Evolutionary conservation across 2,797 vertebrate genomes (phyloP).

Genomic region (Lithobates pipiens): DNA sequence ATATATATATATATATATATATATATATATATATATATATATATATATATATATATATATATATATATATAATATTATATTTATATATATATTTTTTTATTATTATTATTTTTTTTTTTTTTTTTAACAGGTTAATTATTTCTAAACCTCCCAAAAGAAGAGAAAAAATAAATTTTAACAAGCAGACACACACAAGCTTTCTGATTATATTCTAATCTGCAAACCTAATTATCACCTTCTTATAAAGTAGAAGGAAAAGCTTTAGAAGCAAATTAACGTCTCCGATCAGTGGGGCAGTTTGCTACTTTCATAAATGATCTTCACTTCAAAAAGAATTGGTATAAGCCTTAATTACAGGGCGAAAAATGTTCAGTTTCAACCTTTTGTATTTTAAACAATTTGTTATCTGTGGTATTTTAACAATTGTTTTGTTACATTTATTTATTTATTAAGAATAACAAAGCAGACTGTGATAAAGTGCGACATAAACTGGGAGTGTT

Average conservation of each 20-base stretch:
- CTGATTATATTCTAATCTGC: slow-evolving; percentile 95
- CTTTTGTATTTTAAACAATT: too few species aligned
- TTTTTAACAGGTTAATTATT: slow-evolving; percentile 76
- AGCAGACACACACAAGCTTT: slow-evolving; percentile 80
- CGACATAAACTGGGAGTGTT: too few species aligned
- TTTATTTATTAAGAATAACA: too few species aligned
- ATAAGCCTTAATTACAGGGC: slow-evolving; percentile 65
- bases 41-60: too few species aligned
- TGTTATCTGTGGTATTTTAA: neutral
- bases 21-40: too few species aligned
- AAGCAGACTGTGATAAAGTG: too few species aligned
- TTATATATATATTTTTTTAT: too few species aligned
- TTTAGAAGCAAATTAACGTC: slow-evolving; percentile 96
- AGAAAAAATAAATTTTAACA: slow-evolving; percentile 84
- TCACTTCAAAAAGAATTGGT: slow-evolving; percentile 88
- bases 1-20: too few species aligned
- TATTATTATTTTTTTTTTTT: slow-evolving; percentile 61
- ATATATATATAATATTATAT: too few species aligned
- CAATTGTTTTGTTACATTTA: neutral
- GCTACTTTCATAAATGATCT: slow-evolving; percentile 94
- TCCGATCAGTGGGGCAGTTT: slow-evolving; percentile 94
- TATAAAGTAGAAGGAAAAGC: slow-evolving; percentile 83
- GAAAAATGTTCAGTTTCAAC: neutral
- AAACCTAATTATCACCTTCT: slow-evolving; percentile 99
- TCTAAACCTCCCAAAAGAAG: slow-evolving; percentile 71